phyloP scores from a whole-genome alignment of 2,113 vertebrate genomes.

The Heterochromis multidens region DNA sequence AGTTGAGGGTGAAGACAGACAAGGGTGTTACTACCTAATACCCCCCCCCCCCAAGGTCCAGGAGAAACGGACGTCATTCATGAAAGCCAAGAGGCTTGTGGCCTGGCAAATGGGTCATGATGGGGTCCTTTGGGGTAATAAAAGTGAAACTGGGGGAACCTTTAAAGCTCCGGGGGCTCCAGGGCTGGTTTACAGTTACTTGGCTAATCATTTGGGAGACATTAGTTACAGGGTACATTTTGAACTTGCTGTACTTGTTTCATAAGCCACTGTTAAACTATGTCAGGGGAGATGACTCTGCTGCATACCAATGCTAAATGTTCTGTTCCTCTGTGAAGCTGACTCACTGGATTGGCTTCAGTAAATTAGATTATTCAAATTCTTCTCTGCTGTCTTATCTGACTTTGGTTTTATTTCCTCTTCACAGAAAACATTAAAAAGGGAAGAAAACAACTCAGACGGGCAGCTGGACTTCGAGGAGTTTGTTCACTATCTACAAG shows the following conservation, averaged over 20 bases:
- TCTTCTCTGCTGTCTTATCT: rapidly evolving
- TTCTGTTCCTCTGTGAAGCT: neutral
- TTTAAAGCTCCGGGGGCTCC: neutral
- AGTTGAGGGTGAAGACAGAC: conserved; percentile 14
- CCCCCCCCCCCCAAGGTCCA: neutral
- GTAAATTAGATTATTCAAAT: neutral
- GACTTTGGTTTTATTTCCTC: neutral
- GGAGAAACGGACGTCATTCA: rapidly evolving
- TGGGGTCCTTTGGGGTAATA: neutral
- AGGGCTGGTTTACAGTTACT: neutral
- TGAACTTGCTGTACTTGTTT: neutral
- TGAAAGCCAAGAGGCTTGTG: neutral
- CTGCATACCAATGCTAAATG: neutral
- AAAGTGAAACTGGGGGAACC: neutral
- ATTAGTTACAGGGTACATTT: neutral
- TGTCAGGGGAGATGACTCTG: neutral
- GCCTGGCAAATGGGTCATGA: neutral
- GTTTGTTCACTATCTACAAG: conserved; percentile 95
- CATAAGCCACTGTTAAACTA: neutral
- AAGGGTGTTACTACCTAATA: neutral
- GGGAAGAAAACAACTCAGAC: conserved; percentile 79
- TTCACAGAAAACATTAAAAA: conserved; percentile 86
- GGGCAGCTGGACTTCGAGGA: conserved; percentile 95
- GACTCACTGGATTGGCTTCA: neutral
- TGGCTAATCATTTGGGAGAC: neutral